These are phyloP conservation scores for Machimus atricapillus DNA, from an alignment of 2,888 invertebrate species.

Conservation along the genomic window DNA sequence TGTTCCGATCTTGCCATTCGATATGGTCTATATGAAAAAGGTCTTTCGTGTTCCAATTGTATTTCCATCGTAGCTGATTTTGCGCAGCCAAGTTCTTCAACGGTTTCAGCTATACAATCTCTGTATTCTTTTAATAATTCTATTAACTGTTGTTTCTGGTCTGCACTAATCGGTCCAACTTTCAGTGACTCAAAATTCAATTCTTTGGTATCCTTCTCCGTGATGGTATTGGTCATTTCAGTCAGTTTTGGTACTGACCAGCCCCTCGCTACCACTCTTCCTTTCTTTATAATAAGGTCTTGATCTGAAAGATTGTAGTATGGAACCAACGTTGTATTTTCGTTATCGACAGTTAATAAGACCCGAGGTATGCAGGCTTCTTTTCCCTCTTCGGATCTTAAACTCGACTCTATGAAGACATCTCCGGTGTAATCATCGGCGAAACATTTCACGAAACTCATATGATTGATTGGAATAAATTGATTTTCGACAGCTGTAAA, in stretches of 20 bases:
- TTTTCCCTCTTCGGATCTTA: background rate
- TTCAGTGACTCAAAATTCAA: background rate
- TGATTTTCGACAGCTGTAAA: background rate
- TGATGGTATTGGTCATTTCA: background rate
- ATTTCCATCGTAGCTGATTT: constrained; percentile 48
- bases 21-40: background rate
- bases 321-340: background rate
- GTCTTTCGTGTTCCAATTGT: constrained; percentile 20
- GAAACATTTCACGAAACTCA: background rate
- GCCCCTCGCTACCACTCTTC: background rate
- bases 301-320: background rate
- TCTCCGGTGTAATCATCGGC: background rate
- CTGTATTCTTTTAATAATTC: background rate
- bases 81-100: constrained; percentile 33
- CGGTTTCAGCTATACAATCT: background rate
- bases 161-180: background rate
- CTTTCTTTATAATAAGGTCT: background rate
- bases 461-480: background rate
- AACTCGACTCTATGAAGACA: background rate
- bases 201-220: background rate
- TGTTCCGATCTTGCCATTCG: background rate
- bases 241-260: background rate
- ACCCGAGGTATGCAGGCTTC: background rate
- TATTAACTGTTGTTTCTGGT: background rate
- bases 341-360: background rate